Evolutionary conservation across 2,888 invertebrate species (phyloP).

Genomic region (Nowickia ferox): DNA sequence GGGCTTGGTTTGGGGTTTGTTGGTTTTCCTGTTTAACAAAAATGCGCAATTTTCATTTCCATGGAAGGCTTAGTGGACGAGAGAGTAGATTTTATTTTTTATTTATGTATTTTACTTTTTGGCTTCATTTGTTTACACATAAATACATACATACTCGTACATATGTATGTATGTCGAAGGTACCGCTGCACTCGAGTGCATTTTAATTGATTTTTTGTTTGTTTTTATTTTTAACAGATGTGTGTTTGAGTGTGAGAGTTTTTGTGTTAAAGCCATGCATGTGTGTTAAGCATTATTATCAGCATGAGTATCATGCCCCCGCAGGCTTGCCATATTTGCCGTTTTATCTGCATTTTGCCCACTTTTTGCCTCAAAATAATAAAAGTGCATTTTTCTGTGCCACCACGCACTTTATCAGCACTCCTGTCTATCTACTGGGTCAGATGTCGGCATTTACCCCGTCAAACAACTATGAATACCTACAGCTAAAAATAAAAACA

Average conservation of each 20-base stretch:
- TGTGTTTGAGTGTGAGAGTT: neutral
- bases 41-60: slow-evolving; percentile 56
- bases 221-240: neutral
- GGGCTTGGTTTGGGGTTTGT: slow-evolving; percentile 38
- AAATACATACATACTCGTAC: too few species aligned
- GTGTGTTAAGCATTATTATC: slow-evolving; percentile 46
- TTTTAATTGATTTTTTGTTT: slow-evolving; percentile 71
- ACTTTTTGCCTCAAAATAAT: too few species aligned
- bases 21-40: slow-evolving; percentile 50
- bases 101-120: slow-evolving; percentile 16
- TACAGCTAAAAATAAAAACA: too few species aligned
- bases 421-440: too few species aligned
- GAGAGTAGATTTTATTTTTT: slow-evolving; percentile 37
- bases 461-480: too few species aligned
- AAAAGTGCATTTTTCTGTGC: too few species aligned
- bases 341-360: too few species aligned
- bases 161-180: slow-evolving; percentile 24
- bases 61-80: slow-evolving; percentile 37
- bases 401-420: too few species aligned
- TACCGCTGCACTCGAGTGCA: slow-evolving; percentile 62
- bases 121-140: slow-evolving; percentile 45
- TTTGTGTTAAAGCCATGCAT: slow-evolving; percentile 1
- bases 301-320: slow-evolving; percentile 16
- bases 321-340: too few species aligned
- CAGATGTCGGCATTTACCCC: too few species aligned